These are phyloP conservation scores for Carposina sasakii DNA, from an alignment of 1,140 invertebrate species.

Conservation along the genomic window DNA sequence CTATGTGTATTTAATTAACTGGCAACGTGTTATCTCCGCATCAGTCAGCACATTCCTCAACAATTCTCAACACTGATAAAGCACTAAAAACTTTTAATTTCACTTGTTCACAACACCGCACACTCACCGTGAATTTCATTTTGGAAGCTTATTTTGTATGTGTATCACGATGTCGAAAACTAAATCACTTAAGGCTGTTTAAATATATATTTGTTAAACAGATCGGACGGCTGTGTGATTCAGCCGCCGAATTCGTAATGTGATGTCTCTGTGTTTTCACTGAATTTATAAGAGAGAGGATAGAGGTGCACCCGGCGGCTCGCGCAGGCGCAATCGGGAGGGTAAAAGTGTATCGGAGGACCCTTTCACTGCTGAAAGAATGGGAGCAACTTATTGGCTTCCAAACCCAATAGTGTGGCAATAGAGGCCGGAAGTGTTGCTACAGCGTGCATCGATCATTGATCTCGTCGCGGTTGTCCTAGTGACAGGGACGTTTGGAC, in stretches of 20 bases:
- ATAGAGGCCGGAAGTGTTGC: slow-evolving; percentile 50
- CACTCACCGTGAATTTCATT: slow-evolving; percentile 71
- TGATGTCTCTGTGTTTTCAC: slow-evolving; percentile 57
- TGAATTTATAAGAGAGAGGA: slow-evolving; percentile 65
- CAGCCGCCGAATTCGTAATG: slow-evolving; percentile 70
- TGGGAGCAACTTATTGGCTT: slow-evolving; percentile 60
- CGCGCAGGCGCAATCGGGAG: slow-evolving; percentile 38
- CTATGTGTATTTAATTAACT: too few relatives aligned
- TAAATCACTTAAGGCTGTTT: slow-evolving; percentile 54
- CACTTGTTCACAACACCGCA: slow-evolving; percentile 27
- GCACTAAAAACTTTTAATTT: too few relatives aligned
- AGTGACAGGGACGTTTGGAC: too few relatives aligned
- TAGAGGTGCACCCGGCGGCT: neutral
- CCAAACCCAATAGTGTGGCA: slow-evolving; percentile 62
- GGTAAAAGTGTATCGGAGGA: slow-evolving; percentile 66
- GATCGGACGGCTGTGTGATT: slow-evolving; percentile 49
- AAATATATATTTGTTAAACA: slow-evolving; percentile 31
- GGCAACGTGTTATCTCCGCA: too few relatives aligned
- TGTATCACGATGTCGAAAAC: slow-evolving; percentile 46
- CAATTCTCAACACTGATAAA: too few relatives aligned
- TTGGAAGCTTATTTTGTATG: slow-evolving; percentile 51
- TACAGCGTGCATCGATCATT: too few relatives aligned
- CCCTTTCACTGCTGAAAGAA: slow-evolving; percentile 71
- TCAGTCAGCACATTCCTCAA: too few relatives aligned
- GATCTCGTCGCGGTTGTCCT: too few relatives aligned